These are phyloP conservation scores for Lasioglossum marginatum DNA, from an alignment of 2,888 invertebrate genomes.

Conservation along the genomic window DNA sequence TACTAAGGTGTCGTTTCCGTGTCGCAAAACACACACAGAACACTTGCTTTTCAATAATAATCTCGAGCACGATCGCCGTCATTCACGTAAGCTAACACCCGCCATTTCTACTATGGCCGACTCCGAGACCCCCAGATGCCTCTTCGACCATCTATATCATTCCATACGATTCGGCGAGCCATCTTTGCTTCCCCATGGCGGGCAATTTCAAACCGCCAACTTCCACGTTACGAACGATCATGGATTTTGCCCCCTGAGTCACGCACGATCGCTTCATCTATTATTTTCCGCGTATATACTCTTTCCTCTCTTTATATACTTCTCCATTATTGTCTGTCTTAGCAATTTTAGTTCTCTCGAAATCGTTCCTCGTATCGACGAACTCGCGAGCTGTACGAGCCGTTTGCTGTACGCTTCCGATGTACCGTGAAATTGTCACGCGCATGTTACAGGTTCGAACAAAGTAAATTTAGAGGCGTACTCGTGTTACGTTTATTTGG, in stretches of 20 bases:
- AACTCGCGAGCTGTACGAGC: too few species aligned
- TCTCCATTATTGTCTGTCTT: not conserved
- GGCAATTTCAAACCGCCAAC: constrained; percentile 56
- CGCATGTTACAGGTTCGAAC: not conserved
- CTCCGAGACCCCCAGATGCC: constrained; percentile 87
- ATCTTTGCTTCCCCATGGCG: constrained; percentile 60
- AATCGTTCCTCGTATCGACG: not conserved
- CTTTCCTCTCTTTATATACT: not conserved
- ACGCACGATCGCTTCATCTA: not conserved
- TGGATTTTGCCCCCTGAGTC: not conserved
- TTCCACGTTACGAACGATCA: not conserved
- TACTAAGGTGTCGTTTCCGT: constrained; percentile 83
- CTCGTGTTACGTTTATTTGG: not conserved
- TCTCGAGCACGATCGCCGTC: constrained; percentile 83
- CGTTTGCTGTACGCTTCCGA: not conserved
- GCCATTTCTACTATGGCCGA: constrained; percentile 93
- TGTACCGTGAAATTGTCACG: not conserved
- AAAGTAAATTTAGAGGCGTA: not conserved
- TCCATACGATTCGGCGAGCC: constrained; percentile 58
- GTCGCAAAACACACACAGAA: constrained; percentile 79
- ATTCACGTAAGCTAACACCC: constrained; percentile 86
- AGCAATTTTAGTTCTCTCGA: not conserved
- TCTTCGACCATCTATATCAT: constrained; percentile 85
- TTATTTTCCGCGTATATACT: not conserved
- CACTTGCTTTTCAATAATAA: constrained; percentile 78